Percentiles rank a stretch among this genome's conserved stretches.
phyloP scores from a whole-genome alignment of 2,113 vertebrate species.

The Microcebus tavaratra region DNA sequence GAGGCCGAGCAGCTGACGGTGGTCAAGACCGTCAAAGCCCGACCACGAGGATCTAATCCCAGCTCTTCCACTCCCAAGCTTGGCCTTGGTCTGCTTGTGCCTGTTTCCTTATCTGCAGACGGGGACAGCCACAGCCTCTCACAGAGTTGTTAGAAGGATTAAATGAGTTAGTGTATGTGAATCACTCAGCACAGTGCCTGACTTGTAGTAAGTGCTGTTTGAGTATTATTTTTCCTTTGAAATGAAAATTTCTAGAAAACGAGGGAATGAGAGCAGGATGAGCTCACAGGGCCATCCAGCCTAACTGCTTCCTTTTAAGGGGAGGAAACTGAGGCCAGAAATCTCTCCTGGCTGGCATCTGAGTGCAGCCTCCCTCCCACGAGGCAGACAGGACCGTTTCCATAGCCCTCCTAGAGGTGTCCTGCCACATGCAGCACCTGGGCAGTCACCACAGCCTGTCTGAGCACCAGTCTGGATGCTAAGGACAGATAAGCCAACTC shows the following conservation, averaged over 20 bases:
- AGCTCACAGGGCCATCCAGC: no score
- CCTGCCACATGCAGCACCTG: background rate
- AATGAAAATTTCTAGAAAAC: background rate
- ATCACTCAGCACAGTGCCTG: background rate
- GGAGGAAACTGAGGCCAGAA: background rate
- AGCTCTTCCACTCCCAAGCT: background rate
- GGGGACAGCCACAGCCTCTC: background rate
- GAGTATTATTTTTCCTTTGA: background rate
- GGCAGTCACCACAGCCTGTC: background rate
- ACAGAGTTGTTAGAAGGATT: background rate
- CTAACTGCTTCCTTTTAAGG: background rate
- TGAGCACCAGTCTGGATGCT: background rate
- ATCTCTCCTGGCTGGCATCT: fast-evolving
- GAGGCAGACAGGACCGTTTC: background rate
- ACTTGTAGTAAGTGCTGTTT: background rate
- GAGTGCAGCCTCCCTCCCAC: no score
- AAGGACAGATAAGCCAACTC: background rate
- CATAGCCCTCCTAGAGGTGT: background rate
- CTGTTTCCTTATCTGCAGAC: background rate
- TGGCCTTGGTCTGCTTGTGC: background rate
- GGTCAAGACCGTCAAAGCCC: background rate
- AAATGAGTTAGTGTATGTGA: background rate
- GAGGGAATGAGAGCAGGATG: background rate
- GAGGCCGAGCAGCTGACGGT: background rate
- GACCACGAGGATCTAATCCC: background rate